A percentile compares a stretch with the other conserved stretches of the same genome.
phyloP scores from a whole-genome alignment of 1,140 invertebrate genomes.

The Zophobas morio region DNA sequence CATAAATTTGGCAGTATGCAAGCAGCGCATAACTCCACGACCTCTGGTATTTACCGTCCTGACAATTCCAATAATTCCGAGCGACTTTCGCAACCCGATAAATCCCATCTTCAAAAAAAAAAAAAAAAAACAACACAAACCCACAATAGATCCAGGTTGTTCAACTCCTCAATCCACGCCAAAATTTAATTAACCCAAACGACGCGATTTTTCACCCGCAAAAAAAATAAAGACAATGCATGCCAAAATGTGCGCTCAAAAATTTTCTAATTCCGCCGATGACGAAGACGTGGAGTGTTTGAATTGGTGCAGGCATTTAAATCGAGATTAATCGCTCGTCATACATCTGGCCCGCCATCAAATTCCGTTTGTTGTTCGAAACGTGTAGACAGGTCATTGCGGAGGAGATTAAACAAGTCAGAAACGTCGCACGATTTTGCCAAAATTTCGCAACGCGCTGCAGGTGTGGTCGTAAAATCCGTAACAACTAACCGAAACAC shows the following conservation, averaged over 20 bases:
- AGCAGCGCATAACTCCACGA: not conserved
- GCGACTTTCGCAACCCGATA: not conserved
- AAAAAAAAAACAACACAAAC: not conserved
- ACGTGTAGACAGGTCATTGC: too few species aligned
- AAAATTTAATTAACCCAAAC: not conserved
- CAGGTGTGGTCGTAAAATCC: not conserved
- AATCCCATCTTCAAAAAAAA: not conserved
- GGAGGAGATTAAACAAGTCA: too few species aligned
- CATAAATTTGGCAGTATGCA: conserved; percentile 1
- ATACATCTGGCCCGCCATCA: not conserved
- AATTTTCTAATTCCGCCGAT: too few species aligned
- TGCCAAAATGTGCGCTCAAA: not conserved
- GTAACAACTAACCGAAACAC: not conserved
- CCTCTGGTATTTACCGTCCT: not conserved
- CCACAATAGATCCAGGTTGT: not conserved
- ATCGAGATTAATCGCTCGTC: not conserved
- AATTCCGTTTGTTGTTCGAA: not conserved
- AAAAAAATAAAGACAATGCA: not conserved
- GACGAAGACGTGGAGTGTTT: not conserved
- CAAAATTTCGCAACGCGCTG: not conserved
- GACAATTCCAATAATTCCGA: not conserved
- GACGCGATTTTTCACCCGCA: not conserved
- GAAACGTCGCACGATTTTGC: too few species aligned
- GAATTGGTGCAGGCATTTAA: not conserved
- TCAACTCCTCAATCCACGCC: not conserved